phyloP scores from a whole-genome alignment of 2,797 vertebrate genomes.

The Knipowitschia caucasica region DNA sequence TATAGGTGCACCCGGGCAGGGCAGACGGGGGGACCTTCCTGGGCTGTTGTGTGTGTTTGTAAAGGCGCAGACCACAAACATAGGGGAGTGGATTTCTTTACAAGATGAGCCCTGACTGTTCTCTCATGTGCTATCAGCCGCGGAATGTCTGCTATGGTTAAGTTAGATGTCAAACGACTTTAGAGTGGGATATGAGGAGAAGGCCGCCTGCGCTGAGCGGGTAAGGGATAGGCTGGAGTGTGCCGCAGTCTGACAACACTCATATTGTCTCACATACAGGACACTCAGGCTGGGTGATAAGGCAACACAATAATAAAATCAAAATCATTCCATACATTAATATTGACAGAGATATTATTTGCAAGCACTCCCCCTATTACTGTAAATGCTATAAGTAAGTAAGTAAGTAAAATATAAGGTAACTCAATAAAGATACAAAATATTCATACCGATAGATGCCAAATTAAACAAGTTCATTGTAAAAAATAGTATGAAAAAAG shows the following conservation, averaged over 20 bases:
- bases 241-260: constrained; percentile 39
- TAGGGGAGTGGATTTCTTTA: constrained; percentile 37
- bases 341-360: too few relatives aligned
- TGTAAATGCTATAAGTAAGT: too few relatives aligned
- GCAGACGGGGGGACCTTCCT: constrained; percentile 29
- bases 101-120: constrained; percentile 51
- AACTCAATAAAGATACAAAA: too few relatives aligned
- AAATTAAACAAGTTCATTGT: too few relatives aligned
- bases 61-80: constrained; percentile 60
- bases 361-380: too few relatives aligned
- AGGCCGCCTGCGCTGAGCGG: constrained; percentile 30
- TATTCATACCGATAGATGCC: too few relatives aligned
- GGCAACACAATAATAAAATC: background rate
- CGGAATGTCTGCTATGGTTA: constrained; percentile 58
- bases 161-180: constrained; percentile 66
- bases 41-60: constrained; percentile 50
- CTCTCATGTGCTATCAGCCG: constrained; percentile 58
- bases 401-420: too few relatives aligned
- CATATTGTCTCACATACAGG: constrained; percentile 39
- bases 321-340: background rate
- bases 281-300: background rate
- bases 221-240: constrained; percentile 60
- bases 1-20: constrained; percentile 41
- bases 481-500: too few relatives aligned
- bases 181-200: constrained; percentile 46